Evolutionary conservation across 2,888 invertebrate species (phyloP), one percentile per base, ranked within the genome.

Genomic region (Aporophyla lueneburgensis): DNA sequence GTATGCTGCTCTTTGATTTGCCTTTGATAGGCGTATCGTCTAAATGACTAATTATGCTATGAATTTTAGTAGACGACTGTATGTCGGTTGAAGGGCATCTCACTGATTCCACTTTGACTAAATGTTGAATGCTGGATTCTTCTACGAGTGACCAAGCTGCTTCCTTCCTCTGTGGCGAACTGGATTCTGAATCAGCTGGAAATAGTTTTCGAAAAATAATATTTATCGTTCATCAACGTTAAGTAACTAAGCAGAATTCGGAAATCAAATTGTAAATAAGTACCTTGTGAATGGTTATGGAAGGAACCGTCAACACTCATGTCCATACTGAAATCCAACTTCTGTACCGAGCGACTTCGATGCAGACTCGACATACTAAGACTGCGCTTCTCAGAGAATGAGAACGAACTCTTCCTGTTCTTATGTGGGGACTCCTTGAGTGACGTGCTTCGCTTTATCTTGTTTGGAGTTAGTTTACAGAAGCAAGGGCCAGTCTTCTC

Each of bases 241-340:
- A 3, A 40, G 16, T 49, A 40, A 49, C 5, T 53, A 9, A 53
- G 14, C 5, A n/a, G 0, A 46, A 49, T 49, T 61, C 1, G 0
- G 21, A 40, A 43, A 61, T 40, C 16, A 40, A 65, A 14, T 33
- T 27, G 6, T 33, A 14, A 24, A 21, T 89, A 27, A 24, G 14
- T 90, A 95, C 97, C 96, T 89, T 93, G 93, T 77, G 95, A 92
- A 86, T 93, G 87, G 71, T 94, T 93, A 83, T 94, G 94, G 59
- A 94, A 81, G 1, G 97, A 97, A 19, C 93, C 95, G 86, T 97
- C 97, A 19, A 97, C 87, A 76, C 97, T 97, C 95, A 97, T 97
- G 78, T 97, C 96, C 93, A 96, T 96, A 82, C 96, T 96, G 81
- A 97, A 97, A 87, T 97, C 97, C 21, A 97, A 90, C 87, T 97